Base-by-base conservation (phyloP, 2,113 vertebrate genomes). In the Myocastor coypus region DNA sequence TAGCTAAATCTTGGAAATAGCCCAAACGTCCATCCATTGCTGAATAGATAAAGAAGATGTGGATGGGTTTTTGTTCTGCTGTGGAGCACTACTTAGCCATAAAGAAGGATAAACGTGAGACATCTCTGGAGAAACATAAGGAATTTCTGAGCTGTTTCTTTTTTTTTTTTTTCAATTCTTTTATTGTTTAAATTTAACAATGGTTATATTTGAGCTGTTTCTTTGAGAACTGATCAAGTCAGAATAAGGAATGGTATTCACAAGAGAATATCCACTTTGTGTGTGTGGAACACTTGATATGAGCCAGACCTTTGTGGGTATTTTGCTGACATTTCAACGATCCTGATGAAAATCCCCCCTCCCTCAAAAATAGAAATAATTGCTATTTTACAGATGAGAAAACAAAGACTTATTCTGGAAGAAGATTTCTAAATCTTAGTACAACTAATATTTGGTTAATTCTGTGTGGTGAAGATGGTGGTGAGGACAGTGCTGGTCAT, bases 251-350 rank as follows among this genome's bases (percentile, higher is more conserved):
- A 83, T 59, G 1, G 7, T n/a, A 10, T 32, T 69, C 52, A n/a
- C 0, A 2, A 6, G 52, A 71, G 14, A 80, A 46, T 14, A 28
- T 17, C 22, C 19, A 11, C 50, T n/a, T 46, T 40, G 13, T 8
- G 5, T 40, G 13, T 8, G 5, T n/a, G 16, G 26, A 77, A 40
- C 24, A 5, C 12, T 20, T n/a, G 64, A 5, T 50, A 3, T 10
- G 52, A 55, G 14, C 0, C 28, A 8, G 22, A 17, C 0, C n/a
- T 0, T 46, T 83, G 30, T 14, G 40, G 63, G 7, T 78, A 1
- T 13, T 28, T 55, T 28, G 4, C 22, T 17, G 5, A 20, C 13
- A 24, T 61, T 57, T 26, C 59, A 61, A 17, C 34, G 30, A 89
- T 34, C 14, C 10, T 59, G 16, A 57, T 0, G 24, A 20, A 5